Evolutionary conservation across 2,888 invertebrate genomes (phyloP).

Genomic region (Drosophila greeni): DNA sequence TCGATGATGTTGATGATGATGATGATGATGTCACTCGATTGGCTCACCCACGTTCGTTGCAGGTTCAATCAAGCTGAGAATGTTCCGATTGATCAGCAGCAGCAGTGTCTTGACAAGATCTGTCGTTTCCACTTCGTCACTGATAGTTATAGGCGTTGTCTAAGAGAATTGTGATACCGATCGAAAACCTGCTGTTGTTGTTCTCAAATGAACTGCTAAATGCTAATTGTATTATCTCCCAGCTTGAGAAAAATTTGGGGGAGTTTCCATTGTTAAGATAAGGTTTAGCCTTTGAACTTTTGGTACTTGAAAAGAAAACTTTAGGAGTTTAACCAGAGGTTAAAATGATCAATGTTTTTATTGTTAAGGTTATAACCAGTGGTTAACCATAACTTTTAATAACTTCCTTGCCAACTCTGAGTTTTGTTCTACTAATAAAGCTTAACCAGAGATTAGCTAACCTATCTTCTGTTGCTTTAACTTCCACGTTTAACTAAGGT

Average conservation of each 20-base stretch:
- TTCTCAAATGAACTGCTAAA: neutral
- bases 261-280: neutral
- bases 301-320: neutral
- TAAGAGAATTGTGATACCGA: neutral
- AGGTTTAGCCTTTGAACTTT: neutral
- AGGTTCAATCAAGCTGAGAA: slow-evolving; percentile 10
- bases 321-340: neutral
- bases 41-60: slow-evolving; percentile 23
- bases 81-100: slow-evolving; percentile 19
- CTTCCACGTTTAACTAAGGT: neutral
- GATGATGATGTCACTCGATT: slow-evolving; percentile 28
- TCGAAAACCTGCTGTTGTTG: neutral
- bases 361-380: too few species aligned
- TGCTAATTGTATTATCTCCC: neutral
- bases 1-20: slow-evolving; percentile 17
- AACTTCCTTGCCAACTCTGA: too few species aligned
- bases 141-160: slow-evolving; percentile 8
- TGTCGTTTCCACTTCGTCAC: slow-evolving; percentile 13
- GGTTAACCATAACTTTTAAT: too few species aligned
- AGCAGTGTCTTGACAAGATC: slow-evolving; percentile 22
- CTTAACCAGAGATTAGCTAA: too few species aligned
- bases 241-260: neutral
- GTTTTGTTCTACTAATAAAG: too few species aligned
- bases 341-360: too few species aligned
- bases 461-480: neutral